A percentile compares a stretch with the other conserved stretches of the same genome.
These are phyloP conservation scores for Entomyzon cyanotis DNA, from an alignment of 2,113 vertebrate species.

Conservation along the genomic window DNA sequence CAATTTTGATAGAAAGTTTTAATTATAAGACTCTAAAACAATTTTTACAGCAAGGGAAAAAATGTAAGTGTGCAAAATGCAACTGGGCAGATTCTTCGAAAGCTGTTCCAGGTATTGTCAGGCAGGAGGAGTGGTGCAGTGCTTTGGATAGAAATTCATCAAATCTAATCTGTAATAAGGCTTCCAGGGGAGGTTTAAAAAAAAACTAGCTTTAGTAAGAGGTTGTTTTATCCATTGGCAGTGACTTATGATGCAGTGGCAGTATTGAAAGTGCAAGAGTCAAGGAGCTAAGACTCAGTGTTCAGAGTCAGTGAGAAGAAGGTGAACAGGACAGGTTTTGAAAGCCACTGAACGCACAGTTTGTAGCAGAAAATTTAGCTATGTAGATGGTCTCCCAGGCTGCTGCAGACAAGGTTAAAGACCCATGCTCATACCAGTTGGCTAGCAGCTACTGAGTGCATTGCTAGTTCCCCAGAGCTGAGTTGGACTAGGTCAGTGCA, in stretches of 20 bases:
- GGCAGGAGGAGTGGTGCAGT: background rate
- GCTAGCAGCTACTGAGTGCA: background rate
- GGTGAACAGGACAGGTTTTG: background rate
- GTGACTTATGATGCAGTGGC: background rate
- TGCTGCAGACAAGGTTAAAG: background rate
- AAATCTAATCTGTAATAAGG: background rate
- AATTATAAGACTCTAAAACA: background rate
- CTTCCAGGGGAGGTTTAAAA: background rate
- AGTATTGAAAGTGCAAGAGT: background rate
- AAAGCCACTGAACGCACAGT: background rate
- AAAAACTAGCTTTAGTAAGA: background rate
- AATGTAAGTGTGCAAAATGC: background rate
- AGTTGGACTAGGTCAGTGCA: background rate
- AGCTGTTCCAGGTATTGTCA: constrained; percentile 8
- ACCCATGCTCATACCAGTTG: background rate
- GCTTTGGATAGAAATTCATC: background rate
- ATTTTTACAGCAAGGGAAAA: background rate
- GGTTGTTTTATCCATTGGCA: background rate
- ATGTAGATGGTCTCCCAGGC: background rate
- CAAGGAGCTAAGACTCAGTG: background rate
- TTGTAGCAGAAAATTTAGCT: background rate
- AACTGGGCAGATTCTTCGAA: background rate
- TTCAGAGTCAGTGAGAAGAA: background rate
- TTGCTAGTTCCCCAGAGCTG: background rate
- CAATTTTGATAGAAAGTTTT: constrained; percentile 11